Base-by-base conservation (phyloP, 2,797 vertebrate species). In the Mycteria americana region DNA sequence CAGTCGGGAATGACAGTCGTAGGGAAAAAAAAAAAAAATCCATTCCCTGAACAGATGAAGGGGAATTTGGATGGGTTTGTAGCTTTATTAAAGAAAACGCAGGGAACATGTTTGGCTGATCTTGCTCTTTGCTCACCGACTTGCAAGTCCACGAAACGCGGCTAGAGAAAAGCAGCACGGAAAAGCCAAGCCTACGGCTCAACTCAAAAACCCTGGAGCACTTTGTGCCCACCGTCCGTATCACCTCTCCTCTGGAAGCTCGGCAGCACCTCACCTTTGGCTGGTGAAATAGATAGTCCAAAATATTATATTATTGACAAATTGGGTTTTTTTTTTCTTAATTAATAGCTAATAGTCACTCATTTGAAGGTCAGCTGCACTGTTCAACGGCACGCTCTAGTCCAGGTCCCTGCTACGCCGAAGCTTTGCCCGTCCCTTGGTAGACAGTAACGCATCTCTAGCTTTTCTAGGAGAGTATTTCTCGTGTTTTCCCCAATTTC, bases 91-190 rank as follows among this genome's bases (percentile, higher is more conserved):
- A 90, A 75, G 82, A 69, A 89, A 95, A 69, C 35, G 46, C 37
- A 7, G 56, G 57, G 85, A 93, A 92, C 62, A 63, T 31, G 17
- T 86, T 81, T 0, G 1, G 76, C 59, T 79, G 79, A 75, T 35
- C 57, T 54, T 3, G 70, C 48, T 93, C 68, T 48, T 51, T n/a
- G 75, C 75, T 76, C 7, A 5, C 22, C 8, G 2, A n/a, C 27
- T 81, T 22, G 70, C 41, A 22, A 84, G 18, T 18, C 7, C 39
- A 41, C 0, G 0, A 74, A 51, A 16, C 0, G 4, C 0, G 3
- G 60, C 6, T 15, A 10, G 9, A 74, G 39, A 37, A 30, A 39
- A 86, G 75, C 30, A 33, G 37, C 1, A 6, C 64, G 87, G 67
- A 63, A 68, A 76, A 81, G 69, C n/a, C 59, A 25, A 72, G 46